phyloP scores from a whole-genome alignment of 1,140 invertebrate genomes.

The Aethina tumida region DNA sequence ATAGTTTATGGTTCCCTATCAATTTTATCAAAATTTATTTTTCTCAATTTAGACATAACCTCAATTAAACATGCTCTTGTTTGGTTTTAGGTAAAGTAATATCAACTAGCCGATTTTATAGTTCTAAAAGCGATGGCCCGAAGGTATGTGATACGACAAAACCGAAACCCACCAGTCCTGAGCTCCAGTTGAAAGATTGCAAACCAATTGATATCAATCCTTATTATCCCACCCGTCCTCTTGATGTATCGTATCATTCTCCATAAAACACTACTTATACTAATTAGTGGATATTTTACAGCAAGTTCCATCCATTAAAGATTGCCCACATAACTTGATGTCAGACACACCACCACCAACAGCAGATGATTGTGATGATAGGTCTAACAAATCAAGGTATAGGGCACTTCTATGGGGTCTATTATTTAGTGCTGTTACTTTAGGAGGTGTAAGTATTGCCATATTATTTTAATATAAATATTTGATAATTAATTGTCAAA shows the following conservation, averaged over 20 bases:
- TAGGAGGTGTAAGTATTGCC: conserved; percentile 24
- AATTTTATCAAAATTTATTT: no score
- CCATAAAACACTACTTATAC: conserved; percentile 4
- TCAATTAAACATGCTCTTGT: no score
- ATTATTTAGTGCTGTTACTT: conserved; percentile 18
- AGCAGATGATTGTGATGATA: conserved; percentile 19
- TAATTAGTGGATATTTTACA: conserved; percentile 12
- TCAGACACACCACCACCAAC: conserved; percentile 23
- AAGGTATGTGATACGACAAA: no score
- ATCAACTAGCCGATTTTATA: no score
- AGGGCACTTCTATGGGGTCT: conserved; percentile 20
- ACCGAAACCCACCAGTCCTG: no score
- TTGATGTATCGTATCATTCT: conserved; percentile 5
- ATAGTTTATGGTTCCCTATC: no score
- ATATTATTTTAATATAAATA: conserved; percentile 3
- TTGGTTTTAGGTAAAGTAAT: no score
- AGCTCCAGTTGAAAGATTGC: conserved; percentile 20
- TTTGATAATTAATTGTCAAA: no score
- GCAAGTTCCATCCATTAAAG: conserved; percentile 20
- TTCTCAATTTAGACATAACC: no score
- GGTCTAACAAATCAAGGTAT: conserved; percentile 15
- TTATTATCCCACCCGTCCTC: conserved; percentile 7
- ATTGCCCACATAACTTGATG: conserved; percentile 27
- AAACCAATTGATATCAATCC: conserved; percentile 22
- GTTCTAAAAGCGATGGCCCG: no score